Evolutionary conservation across 2,888 invertebrate genomes (phyloP).

Genomic region (Macrosoma leucophasiata): DNA sequence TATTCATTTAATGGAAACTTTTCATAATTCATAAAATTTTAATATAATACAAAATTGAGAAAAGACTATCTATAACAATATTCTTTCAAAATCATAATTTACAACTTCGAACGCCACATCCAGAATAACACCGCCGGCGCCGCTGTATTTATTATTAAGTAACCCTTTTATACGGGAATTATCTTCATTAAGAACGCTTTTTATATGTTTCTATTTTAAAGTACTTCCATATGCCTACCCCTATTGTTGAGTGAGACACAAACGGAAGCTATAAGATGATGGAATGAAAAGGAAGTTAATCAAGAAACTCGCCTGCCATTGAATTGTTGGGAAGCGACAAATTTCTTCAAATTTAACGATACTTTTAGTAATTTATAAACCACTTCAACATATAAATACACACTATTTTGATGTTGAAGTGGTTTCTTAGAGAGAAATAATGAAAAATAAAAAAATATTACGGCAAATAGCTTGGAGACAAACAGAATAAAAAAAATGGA

Average conservation of each 20-base stretch:
- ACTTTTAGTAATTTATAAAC: too few relatives aligned
- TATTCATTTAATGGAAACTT: slow-evolving; percentile 4
- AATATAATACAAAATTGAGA: slow-evolving; percentile 1
- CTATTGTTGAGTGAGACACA: slow-evolving; percentile 28
- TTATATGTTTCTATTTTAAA: slow-evolving; percentile 56
- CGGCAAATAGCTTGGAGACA: too few relatives aligned
- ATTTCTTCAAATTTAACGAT: too few relatives aligned
- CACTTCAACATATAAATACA: too few relatives aligned
- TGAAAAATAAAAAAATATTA: too few relatives aligned
- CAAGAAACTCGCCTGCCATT: too few relatives aligned
- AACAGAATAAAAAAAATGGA: too few relatives aligned
- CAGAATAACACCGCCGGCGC: slow-evolving; percentile 47
- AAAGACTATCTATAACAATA: slow-evolving; percentile 1
- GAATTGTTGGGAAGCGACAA: too few relatives aligned
- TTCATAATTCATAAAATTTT: slow-evolving; percentile 1
- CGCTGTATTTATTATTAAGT: slow-evolving; percentile 55
- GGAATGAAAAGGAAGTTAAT: too few relatives aligned
- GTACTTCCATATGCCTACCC: slow-evolving; percentile 29
- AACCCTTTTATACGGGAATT: slow-evolving; percentile 72
- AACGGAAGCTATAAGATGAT: too few relatives aligned
- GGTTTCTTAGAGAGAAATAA: too few relatives aligned
- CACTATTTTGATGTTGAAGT: too few relatives aligned
- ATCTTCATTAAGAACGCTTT: slow-evolving; percentile 68
- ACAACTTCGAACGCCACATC: slow-evolving; percentile 9
- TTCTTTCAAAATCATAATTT: not conserved